Base-by-base conservation (phyloP, 2,113 vertebrate genomes). In the Axis porcinus region DNA sequence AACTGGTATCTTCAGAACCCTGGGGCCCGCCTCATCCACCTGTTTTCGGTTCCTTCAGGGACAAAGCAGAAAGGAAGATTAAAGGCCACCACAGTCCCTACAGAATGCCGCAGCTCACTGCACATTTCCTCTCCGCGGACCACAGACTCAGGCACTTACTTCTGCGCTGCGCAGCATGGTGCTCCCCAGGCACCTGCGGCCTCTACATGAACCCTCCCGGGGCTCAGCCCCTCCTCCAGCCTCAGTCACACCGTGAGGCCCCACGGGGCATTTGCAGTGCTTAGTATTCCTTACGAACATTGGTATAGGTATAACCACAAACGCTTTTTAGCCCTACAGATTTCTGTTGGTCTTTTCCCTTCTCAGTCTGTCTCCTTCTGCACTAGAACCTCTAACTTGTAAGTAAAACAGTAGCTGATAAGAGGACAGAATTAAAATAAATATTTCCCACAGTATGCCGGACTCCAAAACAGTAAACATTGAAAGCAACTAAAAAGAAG, bases 1-100 rank as follows among this genome's bases (percentile, higher is more conserved):
- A 88, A 94, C 12, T 98, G 95, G 92, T 97, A 97, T 87, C 57
- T 13, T 23, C 92, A 97, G 58, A 33, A 82, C 78, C 40, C 64
- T 1, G 54, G 36, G 4, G 92, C 81, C 45, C 25, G 0, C 10
- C 79, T 98, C 30, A 6, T 67, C 57, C 79, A 0, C 40, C 47
- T 98, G 70, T 76, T 92, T 62, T 91, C 13, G 43, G 16, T 91
- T 83, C 4, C 92, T 40, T 93, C 86, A 2, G 95, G 95, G 47
- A 94, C 86, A 55, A 86, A 95, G 45, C 3, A n/a, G 27, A 47
- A 5, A 16, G 97, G 96, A 94, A 97, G 93, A 79, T 50, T 96
- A 9, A 93, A 1, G 0, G n/a, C 93, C 43, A 91, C 7, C 0
- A 94, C 86, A 15, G 76, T 84, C 0, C 0, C 2, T 40, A 7